Base-by-base conservation (phyloP, 2,888 invertebrate species). In the Drosophila hamatofila region DNA sequence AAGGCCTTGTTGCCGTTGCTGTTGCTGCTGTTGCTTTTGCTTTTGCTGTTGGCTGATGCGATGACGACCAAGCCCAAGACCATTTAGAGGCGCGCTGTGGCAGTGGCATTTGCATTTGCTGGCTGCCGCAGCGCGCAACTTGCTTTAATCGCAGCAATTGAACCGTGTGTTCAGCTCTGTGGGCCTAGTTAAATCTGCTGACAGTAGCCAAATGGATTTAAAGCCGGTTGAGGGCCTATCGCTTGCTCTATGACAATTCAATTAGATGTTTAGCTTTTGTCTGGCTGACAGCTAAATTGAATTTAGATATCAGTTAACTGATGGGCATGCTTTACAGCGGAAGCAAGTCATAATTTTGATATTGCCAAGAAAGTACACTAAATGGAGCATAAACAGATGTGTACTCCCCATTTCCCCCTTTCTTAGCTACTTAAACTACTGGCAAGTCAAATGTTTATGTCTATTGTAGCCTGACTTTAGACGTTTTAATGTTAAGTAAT, bases 101-200 rank as follows among this genome's bases (percentile, higher is more conserved):
- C 74, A 75, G 54, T 78, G 74, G 71, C 33, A 35, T 87, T 83
- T 88, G 69, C 80, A 51, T 33, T 30, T 12, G 27, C 82, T 76
- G 70, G 70, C 75, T 67, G 65, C 44, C 65, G 48, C 51, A 51
- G 25, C 49, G 46, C 46, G 63, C 66, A 56, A 59, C 80, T 79
- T 79, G 62, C 77, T 76, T 81, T 81, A 81, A 83, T 83, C 66
- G 71, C 65, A 65, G 66, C 83, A 88, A 88, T 88, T 80, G 80
- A 80, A 73, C 72, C 60, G 57, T 33, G 27, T 58, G 63, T 77
- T 59, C 25, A 56, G 67, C 58, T 74, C 58, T 67, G 52, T 64
- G 70, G 54, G 63, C 83, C 68, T 59, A 78, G 70, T 85, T 63
- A 68, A 70, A 72, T 75, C 60, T 58, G 81, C 88, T 67, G 78